Evolutionary conservation across 2,888 invertebrate species (phyloP), one percentile per base, ranked within the genome.

Genomic region (Rhamnusium bicolor): DNA sequence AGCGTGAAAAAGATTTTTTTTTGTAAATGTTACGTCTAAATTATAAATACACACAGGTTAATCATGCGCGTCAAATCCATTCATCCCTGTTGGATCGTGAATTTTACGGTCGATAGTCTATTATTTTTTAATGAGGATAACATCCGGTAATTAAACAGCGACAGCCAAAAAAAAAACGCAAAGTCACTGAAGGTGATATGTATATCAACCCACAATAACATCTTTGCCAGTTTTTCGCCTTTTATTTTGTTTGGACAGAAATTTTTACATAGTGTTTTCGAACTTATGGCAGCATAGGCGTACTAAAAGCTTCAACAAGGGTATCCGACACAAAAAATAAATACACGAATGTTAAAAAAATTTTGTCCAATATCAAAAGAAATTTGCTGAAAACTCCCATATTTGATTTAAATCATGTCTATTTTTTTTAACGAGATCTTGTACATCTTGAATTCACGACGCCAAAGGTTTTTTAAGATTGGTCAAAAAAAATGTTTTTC

Each of bases 71-170:
- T 49, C 27, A 63, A 49, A 63, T 63, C 49, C 47, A 63, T 63
- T 63, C 63, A 63, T 63, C 49, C 63, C 47, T 18, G 63, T 4
- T 29, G 63, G n/a, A 63, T 63, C 63, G 63, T 63, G 63, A 51
- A 63, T 63, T 63, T 63, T 46, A 63, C 49, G 63, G 63, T 18
- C 47, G 63, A 63, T 63, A 63, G 74, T 74, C 73, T 70, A 77
- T 77, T 80, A 79, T 76, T 78, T 77, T 79, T 80, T 79, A 80
- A 80, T 79, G 79, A 78, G 73, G 74, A 77, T 77, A 69, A 76
- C 79, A 80, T 80, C 80, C 80, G 80, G 78, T 76, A 69, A 70
- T 75, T 74, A 69, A 58, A 71, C 21, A 58, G 49, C 72, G 63
- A 68, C 29, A 24, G 68, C 27, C 54, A 24, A 67, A 63, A 67